Conservation (phyloP, 2,888 invertebrate species). For the Saturnia pavonia region DNA sequence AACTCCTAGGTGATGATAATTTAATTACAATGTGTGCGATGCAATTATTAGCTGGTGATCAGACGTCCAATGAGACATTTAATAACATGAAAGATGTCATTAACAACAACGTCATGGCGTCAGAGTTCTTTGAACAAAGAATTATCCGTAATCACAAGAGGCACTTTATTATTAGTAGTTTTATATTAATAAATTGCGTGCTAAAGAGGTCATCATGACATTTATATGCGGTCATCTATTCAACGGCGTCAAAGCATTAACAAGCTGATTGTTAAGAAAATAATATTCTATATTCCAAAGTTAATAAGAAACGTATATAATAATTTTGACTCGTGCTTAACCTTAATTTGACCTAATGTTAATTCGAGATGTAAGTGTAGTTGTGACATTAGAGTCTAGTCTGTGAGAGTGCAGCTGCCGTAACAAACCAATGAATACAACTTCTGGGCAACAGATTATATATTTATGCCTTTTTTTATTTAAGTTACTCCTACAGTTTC, state of each 20-base stretch:
- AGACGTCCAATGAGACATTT: neutral
- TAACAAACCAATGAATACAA: neutral
- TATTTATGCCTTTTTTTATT: neutral
- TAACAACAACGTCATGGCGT: neutral
- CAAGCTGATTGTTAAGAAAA: slow-evolving; percentile 1
- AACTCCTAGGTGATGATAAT: neutral
- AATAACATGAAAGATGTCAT: neutral
- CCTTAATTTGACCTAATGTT: neutral
- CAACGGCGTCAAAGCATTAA: slow-evolving; percentile 27
- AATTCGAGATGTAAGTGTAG: neutral
- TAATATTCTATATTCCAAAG: neutral
- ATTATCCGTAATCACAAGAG: neutral
- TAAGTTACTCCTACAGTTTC: neutral
- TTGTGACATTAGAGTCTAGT: neutral
- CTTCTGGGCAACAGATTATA: neutral
- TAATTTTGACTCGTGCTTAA: neutral
- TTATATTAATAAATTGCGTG: slow-evolving; percentile 22
- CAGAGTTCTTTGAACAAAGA: slow-evolving; percentile 5
- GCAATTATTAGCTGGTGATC: neutral
- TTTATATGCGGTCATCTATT: slow-evolving; percentile 30
- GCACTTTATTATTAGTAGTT: neutral
- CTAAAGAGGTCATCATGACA: slow-evolving; percentile 29
- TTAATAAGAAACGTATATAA: neutral
- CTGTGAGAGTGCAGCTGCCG: neutral
- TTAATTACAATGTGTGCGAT: neutral